Conservation (phyloP, 2,888 invertebrate species). For the Eristalis intricaria region DNA sequence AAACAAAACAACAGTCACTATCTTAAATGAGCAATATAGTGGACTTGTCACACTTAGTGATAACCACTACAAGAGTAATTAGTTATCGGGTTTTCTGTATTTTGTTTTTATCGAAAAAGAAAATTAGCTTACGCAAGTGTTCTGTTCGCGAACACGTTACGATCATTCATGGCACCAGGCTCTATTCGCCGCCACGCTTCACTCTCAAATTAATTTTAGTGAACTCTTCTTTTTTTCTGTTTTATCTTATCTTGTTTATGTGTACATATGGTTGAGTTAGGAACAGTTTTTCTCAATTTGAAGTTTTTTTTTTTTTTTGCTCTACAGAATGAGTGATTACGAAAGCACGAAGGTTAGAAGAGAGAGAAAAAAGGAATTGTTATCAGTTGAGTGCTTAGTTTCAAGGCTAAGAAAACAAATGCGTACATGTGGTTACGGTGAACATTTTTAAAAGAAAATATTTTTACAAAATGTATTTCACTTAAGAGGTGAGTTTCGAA, state of each 20-base stretch:
- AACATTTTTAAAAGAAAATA: background rate
- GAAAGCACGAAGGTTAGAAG: background rate
- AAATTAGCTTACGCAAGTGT: conserved; percentile 16
- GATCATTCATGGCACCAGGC: conserved; percentile 12
- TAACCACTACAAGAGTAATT: conserved; percentile 36
- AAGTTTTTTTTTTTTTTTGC: background rate
- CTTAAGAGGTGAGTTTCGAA: no score
- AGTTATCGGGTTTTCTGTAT: conserved; percentile 31
- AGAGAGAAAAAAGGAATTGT: background rate
- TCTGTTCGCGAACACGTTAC: conserved; percentile 14
- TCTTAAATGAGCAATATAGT: conserved; percentile 19
- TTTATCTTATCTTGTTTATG: conserved; percentile 27
- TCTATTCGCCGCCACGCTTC: conserved; percentile 10
- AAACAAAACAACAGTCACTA: conserved; percentile 13
- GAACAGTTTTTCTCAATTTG: conserved; percentile 26
- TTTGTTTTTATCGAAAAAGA: conserved; percentile 18
- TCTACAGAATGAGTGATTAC: background rate
- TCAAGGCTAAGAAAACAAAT: background rate
- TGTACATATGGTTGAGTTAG: conserved; percentile 32
- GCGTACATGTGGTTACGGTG: background rate
- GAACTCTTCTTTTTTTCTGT: conserved; percentile 1
- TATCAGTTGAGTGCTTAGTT: background rate
- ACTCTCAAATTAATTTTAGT: conserved; percentile 12
- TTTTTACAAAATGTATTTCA: background rate
- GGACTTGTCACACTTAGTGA: conserved; percentile 7